These are phyloP conservation scores for Yoshiicerus persimilis DNA, from an alignment of 1,140 invertebrate genomes.

Conservation along the genomic window DNA sequence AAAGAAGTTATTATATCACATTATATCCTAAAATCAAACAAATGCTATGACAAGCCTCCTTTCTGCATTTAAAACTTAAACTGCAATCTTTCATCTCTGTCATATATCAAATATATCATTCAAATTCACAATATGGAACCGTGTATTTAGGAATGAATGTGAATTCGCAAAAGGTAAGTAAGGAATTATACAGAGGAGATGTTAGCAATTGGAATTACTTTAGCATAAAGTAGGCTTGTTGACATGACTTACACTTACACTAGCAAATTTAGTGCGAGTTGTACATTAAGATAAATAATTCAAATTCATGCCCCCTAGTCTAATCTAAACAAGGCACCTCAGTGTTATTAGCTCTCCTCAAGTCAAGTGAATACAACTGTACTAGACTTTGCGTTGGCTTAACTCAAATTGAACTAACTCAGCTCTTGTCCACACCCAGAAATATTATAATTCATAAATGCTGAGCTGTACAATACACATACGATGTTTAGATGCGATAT, in stretches of 20 bases:
- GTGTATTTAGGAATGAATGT: not conserved
- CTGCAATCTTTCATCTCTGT: too few relatives aligned
- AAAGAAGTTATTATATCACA: not conserved
- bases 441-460: constrained; percentile 18
- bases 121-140: too few relatives aligned
- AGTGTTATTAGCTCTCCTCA: not conserved
- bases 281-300: constrained; percentile 4
- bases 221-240: not conserved
- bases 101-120: too few relatives aligned
- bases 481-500: not conserved
- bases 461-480: not conserved
- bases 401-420: not conserved
- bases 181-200: not conserved
- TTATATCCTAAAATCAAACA: not conserved
- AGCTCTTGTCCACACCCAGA: not conserved
- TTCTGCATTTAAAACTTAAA: not conserved
- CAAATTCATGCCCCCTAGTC: not conserved
- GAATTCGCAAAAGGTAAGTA: not conserved
- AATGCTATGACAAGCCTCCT: too few relatives aligned
- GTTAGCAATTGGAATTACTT: not conserved
- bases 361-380: not conserved
- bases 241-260: not conserved
- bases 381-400: not conserved
- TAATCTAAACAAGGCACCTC: constrained; percentile 15
- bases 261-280: not conserved